phyloP scores from a whole-genome alignment of 1,140 invertebrate genomes.

The Aethina tumida region DNA sequence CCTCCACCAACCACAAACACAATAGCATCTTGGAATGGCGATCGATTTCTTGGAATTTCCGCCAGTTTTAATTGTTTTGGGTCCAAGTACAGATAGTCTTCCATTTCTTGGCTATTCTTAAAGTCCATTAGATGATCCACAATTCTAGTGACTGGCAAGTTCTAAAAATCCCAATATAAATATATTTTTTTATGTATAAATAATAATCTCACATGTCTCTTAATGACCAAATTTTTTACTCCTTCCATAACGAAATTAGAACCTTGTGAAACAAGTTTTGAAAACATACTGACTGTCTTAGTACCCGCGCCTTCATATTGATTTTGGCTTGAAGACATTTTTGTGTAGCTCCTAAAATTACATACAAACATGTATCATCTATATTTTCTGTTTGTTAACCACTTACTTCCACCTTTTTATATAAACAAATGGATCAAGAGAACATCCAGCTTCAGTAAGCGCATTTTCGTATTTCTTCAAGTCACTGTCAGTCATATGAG shows the following conservation, averaged over 20 bases:
- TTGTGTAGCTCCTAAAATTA: constrained; percentile 60
- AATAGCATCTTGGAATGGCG: constrained; percentile 78
- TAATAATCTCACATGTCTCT: constrained; percentile 72
- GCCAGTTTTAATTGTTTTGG: constrained; percentile 75
- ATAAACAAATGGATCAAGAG: constrained; percentile 72
- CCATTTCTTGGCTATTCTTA: constrained; percentile 64
- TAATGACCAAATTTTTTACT: constrained; percentile 97
- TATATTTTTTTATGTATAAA: not conserved
- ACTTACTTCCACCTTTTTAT: constrained; percentile 83
- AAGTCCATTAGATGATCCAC: constrained; percentile 87
- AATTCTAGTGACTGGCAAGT: constrained; percentile 84
- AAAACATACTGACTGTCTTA: constrained; percentile 96
- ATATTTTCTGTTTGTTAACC: constrained; percentile 6
- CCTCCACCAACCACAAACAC: constrained; percentile 97
- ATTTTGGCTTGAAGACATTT: constrained; percentile 56
- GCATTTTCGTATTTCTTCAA: constrained; percentile 72
- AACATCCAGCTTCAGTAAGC: constrained; percentile 72
- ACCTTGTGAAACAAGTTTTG: constrained; percentile 91
- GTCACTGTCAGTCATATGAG: constrained; percentile 71
- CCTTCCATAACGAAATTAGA: constrained; percentile 99
- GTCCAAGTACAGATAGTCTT: constrained; percentile 87
- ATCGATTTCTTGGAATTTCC: constrained; percentile 56
- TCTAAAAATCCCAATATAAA: constrained; percentile 41
- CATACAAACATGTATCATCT: constrained; percentile 10
- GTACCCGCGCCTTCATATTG: constrained; percentile 90